A percentile compares a stretch with the other conserved stretches of the same genome.
Conservation (phyloP, 1,140 invertebrate genomes). For the Pristionchus pacificus region DNA sequence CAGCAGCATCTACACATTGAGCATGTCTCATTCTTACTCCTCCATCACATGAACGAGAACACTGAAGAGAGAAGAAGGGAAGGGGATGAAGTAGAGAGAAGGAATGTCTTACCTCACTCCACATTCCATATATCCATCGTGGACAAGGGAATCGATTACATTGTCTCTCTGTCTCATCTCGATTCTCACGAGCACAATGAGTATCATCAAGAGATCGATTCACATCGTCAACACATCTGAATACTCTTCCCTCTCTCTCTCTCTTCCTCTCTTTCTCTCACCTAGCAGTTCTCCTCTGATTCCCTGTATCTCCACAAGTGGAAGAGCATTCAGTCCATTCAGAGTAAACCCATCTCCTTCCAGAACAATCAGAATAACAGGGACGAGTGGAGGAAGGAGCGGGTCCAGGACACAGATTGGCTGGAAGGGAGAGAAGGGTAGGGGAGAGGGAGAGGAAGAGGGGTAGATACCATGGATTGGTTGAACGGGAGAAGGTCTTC, state of each 20-base stretch:
- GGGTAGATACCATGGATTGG: too few species aligned
- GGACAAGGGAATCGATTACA: conserved; percentile 54
- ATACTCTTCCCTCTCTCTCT: not conserved
- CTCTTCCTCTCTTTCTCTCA: not conserved
- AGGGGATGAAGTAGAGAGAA: too few species aligned
- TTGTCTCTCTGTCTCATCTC: conserved; percentile 44
- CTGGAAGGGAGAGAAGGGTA: too few species aligned
- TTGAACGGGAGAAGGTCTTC: too few species aligned
- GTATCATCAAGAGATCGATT: conserved; percentile 36
- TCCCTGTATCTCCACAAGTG: conserved; percentile 68
- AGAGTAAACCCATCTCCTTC: conserved; percentile 45
- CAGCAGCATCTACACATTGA: conserved; percentile 63
- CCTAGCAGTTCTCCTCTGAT: conserved; percentile 63
- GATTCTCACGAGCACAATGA: conserved; percentile 16
- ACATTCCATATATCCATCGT: conserved; percentile 48
- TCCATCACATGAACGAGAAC: conserved; percentile 69
- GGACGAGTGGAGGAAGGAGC: not conserved
- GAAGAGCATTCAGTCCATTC: conserved; percentile 52
- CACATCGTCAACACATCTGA: conserved; percentile 62
- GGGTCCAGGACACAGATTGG: not conserved
- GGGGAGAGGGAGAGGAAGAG: too few species aligned
- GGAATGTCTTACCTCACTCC: too few species aligned
- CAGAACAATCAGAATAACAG: conserved; percentile 45
- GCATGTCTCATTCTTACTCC: conserved; percentile 67
- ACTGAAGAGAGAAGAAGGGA: too few species aligned